Base-by-base conservation (phyloP, 2,888 invertebrate species). In the Drosophila nr. perissopoda region DNA sequence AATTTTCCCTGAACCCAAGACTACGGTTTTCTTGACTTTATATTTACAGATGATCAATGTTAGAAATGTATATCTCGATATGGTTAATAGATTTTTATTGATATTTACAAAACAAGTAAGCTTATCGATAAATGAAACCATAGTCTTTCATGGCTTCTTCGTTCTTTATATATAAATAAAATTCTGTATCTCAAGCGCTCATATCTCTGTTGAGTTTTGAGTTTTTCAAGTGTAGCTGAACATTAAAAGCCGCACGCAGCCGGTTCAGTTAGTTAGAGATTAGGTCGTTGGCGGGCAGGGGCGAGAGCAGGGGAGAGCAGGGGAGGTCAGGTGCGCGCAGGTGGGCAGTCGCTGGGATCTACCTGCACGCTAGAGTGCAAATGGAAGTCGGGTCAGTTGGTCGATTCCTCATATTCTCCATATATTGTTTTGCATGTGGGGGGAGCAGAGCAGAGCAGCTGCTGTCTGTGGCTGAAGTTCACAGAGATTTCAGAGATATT, bases 311-410 rank as follows among this genome's bases (percentile, higher is more conserved):
- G 65, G 65, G 73, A 31, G 31, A 31, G 10, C 0, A 10, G 33
- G 3, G 10, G 33, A 33, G 33, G 33, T 33, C 18, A 21, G 53
- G 25, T 25, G 60, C n/a, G 45, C 64, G 53, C 76, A 75, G 65
- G 71, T 76, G 62, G 51, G 61, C 48, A 34, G 71, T 48, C 27
- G 40, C 25, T 48, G 31, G 27, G n/a, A 5, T 42, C 45, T 45
- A 36, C 27, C 54, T 38, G 54, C 34, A 78, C 56, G 74, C 70
- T 70, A 70, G 54, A 65, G 27, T 58, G 75, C 56, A 27, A 68
- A 62, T 61, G 34, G 34, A 42, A 62, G 69, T 74, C 53, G 76
- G 71, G 76, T 76, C 76, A 76, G 61, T 72, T 52, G 76, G 56
- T 42, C 62, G 62, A 48, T 52, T 59, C 49, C 13, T 33, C 56